Evolutionary conservation across 2,113 vertebrate species (phyloP).

Genomic region (Corythoichthys intestinalis): DNA sequence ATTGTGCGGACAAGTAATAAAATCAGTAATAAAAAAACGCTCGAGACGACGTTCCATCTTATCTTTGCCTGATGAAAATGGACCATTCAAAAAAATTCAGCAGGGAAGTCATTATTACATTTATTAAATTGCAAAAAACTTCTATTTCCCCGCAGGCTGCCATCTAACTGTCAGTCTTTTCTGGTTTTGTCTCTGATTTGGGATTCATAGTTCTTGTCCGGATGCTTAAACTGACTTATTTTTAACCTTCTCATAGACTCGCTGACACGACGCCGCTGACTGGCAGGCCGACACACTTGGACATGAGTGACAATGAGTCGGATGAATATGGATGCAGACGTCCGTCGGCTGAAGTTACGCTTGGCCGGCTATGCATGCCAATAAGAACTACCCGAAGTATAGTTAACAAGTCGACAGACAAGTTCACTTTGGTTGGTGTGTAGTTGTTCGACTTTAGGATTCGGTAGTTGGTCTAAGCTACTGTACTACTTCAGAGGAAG

Average conservation of each 20-base stretch:
- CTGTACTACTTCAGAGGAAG: too few species aligned
- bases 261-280: neutral
- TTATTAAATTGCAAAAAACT: neutral
- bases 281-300: neutral
- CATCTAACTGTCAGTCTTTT: neutral
- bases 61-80: neutral
- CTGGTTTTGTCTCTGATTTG: neutral
- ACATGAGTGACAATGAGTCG: neutral
- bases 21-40: neutral
- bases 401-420: neutral
- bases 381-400: neutral
- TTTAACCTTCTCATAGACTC: neutral
- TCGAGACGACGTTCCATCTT: neutral
- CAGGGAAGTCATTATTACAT: neutral
- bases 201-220: neutral
- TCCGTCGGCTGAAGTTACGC: neutral
- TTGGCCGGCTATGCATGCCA: neutral
- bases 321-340: neutral
- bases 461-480: too few species aligned
- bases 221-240: neutral
- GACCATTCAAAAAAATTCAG: neutral
- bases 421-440: too few species aligned
- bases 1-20: neutral
- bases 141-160: neutral
- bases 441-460: too few species aligned